A percentile compares a stretch with the other conserved stretches of the same genome.
phyloP scores from a whole-genome alignment of 1,140 invertebrate genomes.

The Maconellicoccus hirsutus region DNA sequence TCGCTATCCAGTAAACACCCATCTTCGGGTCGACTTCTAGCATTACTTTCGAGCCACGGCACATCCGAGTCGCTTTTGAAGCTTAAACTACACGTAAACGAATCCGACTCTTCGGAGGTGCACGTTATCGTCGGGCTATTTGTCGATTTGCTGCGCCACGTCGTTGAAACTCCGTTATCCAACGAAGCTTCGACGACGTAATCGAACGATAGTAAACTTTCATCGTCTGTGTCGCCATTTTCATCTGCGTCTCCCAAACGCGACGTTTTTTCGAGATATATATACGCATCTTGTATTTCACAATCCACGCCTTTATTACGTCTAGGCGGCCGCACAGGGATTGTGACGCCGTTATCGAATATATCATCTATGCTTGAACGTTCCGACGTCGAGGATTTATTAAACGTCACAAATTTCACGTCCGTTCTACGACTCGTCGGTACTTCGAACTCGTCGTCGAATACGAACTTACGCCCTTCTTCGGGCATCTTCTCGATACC shows the following conservation, averaged over 20 bases:
- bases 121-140: background rate
- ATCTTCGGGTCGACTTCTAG: no score
- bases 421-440: background rate
- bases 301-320: background rate
- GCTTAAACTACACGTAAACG: background rate
- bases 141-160: background rate
- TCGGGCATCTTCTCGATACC: background rate
- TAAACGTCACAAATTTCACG: background rate
- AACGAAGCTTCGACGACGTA: no score
- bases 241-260: no score
- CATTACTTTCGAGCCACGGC: background rate
- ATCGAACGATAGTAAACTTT: no score
- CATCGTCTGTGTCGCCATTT: no score
- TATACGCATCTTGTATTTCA: no score
- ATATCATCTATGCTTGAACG: background rate
- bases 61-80: background rate
- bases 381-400: background rate
- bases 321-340: background rate
- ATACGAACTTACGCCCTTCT: no score
- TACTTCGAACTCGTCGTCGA: no score
- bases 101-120: background rate
- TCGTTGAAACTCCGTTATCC: background rate
- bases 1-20: background rate
- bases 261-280: no score
- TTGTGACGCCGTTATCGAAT: background rate